Evolutionary conservation across 1,140 invertebrate species (phyloP), one percentile per base, ranked within the genome.

Genomic region (Berghia stephanieae): DNA sequence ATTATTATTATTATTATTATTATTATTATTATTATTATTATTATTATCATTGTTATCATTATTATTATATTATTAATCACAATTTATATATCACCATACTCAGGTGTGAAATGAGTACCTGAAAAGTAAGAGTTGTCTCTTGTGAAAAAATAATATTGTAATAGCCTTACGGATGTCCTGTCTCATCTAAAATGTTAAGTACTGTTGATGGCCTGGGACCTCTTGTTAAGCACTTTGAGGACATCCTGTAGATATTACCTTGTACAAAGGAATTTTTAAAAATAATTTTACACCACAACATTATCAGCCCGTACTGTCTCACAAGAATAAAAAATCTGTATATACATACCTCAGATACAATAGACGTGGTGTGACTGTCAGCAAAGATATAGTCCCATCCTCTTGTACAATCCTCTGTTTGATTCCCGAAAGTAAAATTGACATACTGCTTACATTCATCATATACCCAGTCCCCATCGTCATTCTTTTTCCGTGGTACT

Each of bases 301-400:
- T 49, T n/a, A 49, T 13, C 13, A 49, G 13, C 46, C 46, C 46
- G 46, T 49, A 13, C 60, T 66, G 10, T 16, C n/a, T n/a, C n/a
- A 16, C 60, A 66, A 13, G 10, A 31, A 18, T 16, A 27, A 10
- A 10, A 16, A 18, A 27, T 66, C 38, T 13, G 16, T 16, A 43
- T 0, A 2, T 46, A 40, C 77, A 72, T 38, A 81, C 80, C 57
- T 79, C 74, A 38, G 80, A 77, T 24, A 81, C 77, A 69, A 81
- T 78, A 3, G 80, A 80, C n/a, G 78, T 49, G 13, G 73, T 77
- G 16, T 43, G 49, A 4, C 40, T 36, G n/a, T 34, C 31, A 31
- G 75, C 80, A 71, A 42, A 73, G 24, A 72, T 8, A 38, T 82
- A 82, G 18, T 68, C 75, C 80, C 80, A 82, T 8, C 80, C 80